phyloP scores from a whole-genome alignment of 2,113 vertebrate genomes.

The Protobothrops mucrosquamatus region DNA sequence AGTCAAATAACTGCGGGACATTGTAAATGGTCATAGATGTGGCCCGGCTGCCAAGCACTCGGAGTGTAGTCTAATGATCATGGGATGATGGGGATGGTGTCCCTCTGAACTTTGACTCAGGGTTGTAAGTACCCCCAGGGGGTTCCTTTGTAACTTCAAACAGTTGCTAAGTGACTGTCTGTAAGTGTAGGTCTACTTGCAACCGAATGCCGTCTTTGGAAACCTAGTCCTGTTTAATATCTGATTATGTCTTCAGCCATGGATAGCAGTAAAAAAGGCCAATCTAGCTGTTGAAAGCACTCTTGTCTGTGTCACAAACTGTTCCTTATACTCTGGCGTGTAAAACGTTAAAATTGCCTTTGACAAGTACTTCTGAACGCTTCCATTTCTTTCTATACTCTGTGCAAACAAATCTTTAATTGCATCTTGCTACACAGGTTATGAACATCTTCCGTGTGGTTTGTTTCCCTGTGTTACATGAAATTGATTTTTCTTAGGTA shows the following conservation, averaged over 20 bases:
- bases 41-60: background rate
- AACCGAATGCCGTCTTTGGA: background rate
- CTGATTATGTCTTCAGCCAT: background rate
- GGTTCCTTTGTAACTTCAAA: background rate
- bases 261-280: background rate
- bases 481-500: slow-evolving; percentile 10
- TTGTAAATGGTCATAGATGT: background rate
- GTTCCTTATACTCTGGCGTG: background rate
- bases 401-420: slow-evolving; percentile 9
- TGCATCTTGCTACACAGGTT: slow-evolving; percentile 23
- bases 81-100: background rate
- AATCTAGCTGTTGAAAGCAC: background rate
- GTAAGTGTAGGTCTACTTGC: background rate
- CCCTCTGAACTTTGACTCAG: background rate
- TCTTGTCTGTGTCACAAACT: background rate
- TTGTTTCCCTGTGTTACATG: slow-evolving; percentile 1
- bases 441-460: background rate
- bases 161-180: background rate
- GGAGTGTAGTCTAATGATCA: background rate
- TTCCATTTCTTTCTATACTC: background rate
- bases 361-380: background rate
- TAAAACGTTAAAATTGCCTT: background rate
- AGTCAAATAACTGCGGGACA: background rate
- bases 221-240: background rate
- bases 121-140: background rate